Evolutionary conservation across 2,888 invertebrate genomes (phyloP).

Genomic region (Nymphalis c-album): DNA sequence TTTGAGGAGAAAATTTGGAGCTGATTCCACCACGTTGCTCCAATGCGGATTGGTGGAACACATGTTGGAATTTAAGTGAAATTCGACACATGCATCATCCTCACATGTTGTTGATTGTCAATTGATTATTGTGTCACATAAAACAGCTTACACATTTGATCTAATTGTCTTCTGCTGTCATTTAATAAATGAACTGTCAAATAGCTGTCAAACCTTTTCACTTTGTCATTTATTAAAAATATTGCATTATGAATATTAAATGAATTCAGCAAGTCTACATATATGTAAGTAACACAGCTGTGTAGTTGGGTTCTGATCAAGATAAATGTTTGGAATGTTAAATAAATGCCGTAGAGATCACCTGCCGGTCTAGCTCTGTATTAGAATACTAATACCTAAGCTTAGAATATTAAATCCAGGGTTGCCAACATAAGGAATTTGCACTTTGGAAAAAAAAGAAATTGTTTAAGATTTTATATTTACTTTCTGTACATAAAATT

Average conservation of each 20-base stretch:
- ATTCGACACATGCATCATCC: too few species aligned
- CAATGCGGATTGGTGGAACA: too few species aligned
- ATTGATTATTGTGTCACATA: background rate
- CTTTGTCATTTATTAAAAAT: conserved; percentile 21
- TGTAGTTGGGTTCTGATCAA: conserved; percentile 19
- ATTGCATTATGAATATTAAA: conserved; percentile 19
- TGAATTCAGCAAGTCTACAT: conserved; percentile 23
- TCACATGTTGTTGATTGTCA: too few species aligned
- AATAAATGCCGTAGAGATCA: conserved; percentile 54
- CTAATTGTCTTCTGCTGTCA: conserved; percentile 4
- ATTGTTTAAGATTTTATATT: background rate
- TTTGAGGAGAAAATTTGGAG: too few species aligned
- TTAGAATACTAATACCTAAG: conserved; percentile 33
- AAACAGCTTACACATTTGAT: background rate
- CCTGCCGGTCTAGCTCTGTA: conserved; percentile 42
- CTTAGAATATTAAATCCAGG: conserved; percentile 17
- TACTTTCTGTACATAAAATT: background rate
- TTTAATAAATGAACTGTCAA: conserved; percentile 13
- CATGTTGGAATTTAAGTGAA: too few species aligned
- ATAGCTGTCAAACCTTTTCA: conserved; percentile 22
- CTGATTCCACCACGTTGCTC: too few species aligned
- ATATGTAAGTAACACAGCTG: background rate
- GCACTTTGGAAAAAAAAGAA: background rate
- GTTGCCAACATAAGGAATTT: background rate
- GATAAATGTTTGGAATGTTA: conserved; percentile 47